Base-by-base conservation (phyloP, 2,113 vertebrate genomes). In the Pseudopipra pipra region DNA sequence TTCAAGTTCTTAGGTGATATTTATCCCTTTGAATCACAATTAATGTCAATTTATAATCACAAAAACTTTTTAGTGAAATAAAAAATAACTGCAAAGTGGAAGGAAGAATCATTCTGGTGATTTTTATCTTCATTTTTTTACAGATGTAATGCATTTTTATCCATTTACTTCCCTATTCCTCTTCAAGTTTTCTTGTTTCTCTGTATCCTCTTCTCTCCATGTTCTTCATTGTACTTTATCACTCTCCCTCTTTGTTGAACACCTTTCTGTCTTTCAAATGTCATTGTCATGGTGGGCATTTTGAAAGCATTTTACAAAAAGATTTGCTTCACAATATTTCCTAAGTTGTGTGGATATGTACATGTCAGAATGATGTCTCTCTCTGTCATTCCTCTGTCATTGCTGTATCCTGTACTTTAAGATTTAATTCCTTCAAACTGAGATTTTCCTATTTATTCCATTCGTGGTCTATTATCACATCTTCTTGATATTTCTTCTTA, bases 281-380 rank as follows among this genome's bases (percentile, higher is more conserved):
- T 90, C 87, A 77, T 67, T 94, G 59, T 63, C 71, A 90, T 77
- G 94, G 90, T 62, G 66, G 63, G 52, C 82, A 70, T 93, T 96
- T 86, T 91, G 72, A 90, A 96, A 94, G 59, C 41, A 37, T 86
- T 95, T 94, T 92, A 88, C 70, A 86, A 56, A 86, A 63, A n/a
- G 65, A 92, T 88, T 77, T 92, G 65, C 54, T 63, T 93, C 54
- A 94, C 61, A 82, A 35, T 56, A 91, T 94, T 51, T 89, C 30
- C 28, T 85, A 95, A 92, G 72, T 37, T 87, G 30, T 74, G 63
- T 87, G 85, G 68, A 35, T 91, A 79, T 21, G 22, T 93, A 86
- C 62, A 47, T 85, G 94, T 92, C 85, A 96, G 92, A 94, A 56
- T 54, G 37, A 58, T 73, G 72, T 52, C 47, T 95, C 41, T 89